These are phyloP conservation scores for Ictalurus furcatus DNA, from an alignment of 2,113 vertebrate species.

Conservation along the genomic window DNA sequence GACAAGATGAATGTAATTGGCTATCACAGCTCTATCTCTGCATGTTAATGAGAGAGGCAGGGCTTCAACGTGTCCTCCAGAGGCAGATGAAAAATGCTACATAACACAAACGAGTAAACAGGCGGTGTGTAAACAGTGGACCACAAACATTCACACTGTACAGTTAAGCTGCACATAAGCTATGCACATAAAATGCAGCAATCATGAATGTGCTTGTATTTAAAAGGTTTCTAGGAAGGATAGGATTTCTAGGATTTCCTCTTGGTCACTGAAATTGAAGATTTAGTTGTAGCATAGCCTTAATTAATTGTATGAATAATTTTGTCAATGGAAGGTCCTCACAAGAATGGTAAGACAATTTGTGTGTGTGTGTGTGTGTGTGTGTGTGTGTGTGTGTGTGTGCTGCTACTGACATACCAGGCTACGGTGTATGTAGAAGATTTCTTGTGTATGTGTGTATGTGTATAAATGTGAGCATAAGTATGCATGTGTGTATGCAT, in stretches of 20 bases:
- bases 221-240: not conserved
- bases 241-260: too few species aligned
- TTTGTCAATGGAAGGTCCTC: not conserved
- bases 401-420: not conserved
- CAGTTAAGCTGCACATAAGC: not conserved
- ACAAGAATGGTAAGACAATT: slow-evolving; percentile 35
- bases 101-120: slow-evolving; percentile 67
- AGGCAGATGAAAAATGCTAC: slow-evolving; percentile 60
- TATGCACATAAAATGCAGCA: not conserved
- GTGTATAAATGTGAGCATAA: not conserved
- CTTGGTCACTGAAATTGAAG: not conserved
- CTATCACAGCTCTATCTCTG: slow-evolving; percentile 76
- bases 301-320: not conserved
- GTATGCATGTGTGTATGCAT: slow-evolving; percentile 16
- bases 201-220: not conserved
- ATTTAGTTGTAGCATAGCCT: not conserved
- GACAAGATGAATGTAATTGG: slow-evolving; percentile 81
- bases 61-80: slow-evolving; percentile 72
- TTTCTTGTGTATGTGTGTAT: slow-evolving; percentile 15
- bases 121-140: not conserved
- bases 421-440: not conserved
- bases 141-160: not conserved
- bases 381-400: slow-evolving; percentile 11
- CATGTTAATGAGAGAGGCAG: slow-evolving; percentile 79
- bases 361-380: slow-evolving; percentile 24